Evolutionary conservation across 2,888 invertebrate genomes (phyloP), one percentile per base, ranked within the genome.

Genomic region (Brachyptera putata): DNA sequence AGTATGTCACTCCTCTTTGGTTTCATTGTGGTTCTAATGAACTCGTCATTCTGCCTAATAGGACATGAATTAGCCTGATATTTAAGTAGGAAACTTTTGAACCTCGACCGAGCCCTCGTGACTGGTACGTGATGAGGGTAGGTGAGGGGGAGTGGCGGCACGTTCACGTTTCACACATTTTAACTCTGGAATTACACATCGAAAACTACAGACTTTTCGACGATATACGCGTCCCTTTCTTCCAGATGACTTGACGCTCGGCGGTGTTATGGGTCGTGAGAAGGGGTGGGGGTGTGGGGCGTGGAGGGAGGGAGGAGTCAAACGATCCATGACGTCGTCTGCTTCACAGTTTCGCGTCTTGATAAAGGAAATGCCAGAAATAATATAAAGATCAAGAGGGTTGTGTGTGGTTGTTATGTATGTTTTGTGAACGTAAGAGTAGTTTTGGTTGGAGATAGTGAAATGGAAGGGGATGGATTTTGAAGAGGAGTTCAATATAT

Each of bases 261-360:
- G 46, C 21, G 43, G 13, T 30, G 30, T 30, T 30, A 7, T 5
- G 30, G 30, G 30, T 30, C 30, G 30, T n/a, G n/a, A n/a, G n/a
- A n/a, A n/a, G n/a, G n/a, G n/a, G n/a, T 41, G 2, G 41, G 41
- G 41, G 16, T 3, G 37, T 3, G 37, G n/a, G n/a, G n/a, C n/a
- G n/a, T n/a, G n/a, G n/a, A n/a, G n/a, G n/a, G 41, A 21, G 41
- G 16, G 24, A 21, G 36, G 58, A 37, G 60, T 46, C 53, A 43
- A 60, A 60, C 56, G 60, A 56, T 22, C 43, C 36, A 55, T 39
- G 56, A 60, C 53, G 60, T 58, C 58, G 34, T 58, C 49, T 21
- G 18, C 53, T 34, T 30, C 53, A 53, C 53, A 53, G 53, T 53
- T 50, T 53, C 22, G 53, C 53, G 30, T 53, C 53, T 53, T 34